Conservation (phyloP, 2,113 vertebrate species). For the Brachirus orientalis region DNA sequence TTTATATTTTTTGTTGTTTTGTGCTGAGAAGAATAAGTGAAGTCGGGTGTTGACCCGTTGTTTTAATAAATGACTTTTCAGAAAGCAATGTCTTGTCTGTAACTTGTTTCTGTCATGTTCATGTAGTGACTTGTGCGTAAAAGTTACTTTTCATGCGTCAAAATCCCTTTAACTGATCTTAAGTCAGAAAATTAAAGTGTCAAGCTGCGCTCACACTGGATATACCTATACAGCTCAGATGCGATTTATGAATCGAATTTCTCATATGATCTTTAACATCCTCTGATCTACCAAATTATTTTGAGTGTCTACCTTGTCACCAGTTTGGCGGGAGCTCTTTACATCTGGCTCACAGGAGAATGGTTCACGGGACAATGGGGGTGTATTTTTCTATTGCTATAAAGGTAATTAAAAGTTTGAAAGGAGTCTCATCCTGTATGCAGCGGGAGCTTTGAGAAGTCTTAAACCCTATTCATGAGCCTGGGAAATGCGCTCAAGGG, state of each 20-base stretch:
- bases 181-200: neutral
- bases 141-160: slow-evolving; percentile 3
- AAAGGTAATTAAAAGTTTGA: slow-evolving; percentile 90
- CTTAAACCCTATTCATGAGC: slow-evolving; percentile 85
- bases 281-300: slow-evolving; percentile 10
- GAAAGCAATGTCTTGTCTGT: slow-evolving; percentile 35
- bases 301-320: slow-evolving; percentile 50
- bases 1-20: slow-evolving; percentile 79
- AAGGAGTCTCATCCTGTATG: slow-evolving; percentile 91
- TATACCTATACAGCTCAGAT: neutral
- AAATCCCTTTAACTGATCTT: neutral
- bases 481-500: slow-evolving; percentile 87
- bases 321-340: slow-evolving; percentile 66
- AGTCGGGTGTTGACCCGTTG: slow-evolving; percentile 60
- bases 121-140: slow-evolving; percentile 16
- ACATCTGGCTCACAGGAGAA: slow-evolving; percentile 60
- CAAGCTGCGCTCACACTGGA: neutral
- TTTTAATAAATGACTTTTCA: slow-evolving; percentile 78
- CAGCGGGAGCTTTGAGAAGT: slow-evolving; percentile 87
- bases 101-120: slow-evolving; percentile 21
- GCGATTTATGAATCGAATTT: neutral
- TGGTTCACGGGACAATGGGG: slow-evolving; percentile 67
- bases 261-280: slow-evolving; percentile 1
- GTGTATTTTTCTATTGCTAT: slow-evolving; percentile 81
- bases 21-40: slow-evolving; percentile 67